phyloP scores from a whole-genome alignment of 2,797 vertebrate species.

The Netta rufina region DNA sequence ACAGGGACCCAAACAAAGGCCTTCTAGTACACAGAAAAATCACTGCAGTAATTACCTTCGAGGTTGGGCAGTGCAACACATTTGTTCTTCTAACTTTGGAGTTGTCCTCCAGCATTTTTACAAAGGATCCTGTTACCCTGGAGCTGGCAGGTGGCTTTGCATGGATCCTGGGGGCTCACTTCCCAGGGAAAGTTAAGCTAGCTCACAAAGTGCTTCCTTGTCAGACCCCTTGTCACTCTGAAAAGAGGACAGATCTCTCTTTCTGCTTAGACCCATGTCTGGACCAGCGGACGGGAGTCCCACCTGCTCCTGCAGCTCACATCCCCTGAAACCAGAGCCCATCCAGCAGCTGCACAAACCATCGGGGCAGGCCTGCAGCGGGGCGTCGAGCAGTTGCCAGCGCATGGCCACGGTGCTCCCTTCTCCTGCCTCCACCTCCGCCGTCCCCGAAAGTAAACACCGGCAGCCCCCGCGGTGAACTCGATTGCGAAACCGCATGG shows the following conservation, averaged over 20 bases:
- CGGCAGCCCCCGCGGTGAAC: constrained; percentile 27
- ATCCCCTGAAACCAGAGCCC: constrained; percentile 83
- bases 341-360: constrained; percentile 84
- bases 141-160: constrained; percentile 26
- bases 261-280: constrained; percentile 1
- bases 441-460: constrained; percentile 58
- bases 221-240: neutral
- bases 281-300: constrained; percentile 64
- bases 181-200: constrained; percentile 20
- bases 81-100: neutral
- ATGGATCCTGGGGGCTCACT: neutral
- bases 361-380: neutral
- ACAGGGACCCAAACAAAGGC: constrained; percentile 6
- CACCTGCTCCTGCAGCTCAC: constrained; percentile 91
- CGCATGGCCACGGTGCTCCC: neutral
- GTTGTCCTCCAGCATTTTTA: neutral
- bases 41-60: neutral
- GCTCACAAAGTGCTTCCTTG: constrained; percentile 38
- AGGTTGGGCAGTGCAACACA: neutral
- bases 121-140: constrained; percentile 15
- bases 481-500: neutral
- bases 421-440: neutral
- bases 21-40: neutral
- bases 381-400: constrained; percentile 46
- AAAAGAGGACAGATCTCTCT: constrained; percentile 17